These are phyloP conservation scores for Diorhabda elongata DNA, from an alignment of 1,140 invertebrate genomes.

Conservation along the genomic window DNA sequence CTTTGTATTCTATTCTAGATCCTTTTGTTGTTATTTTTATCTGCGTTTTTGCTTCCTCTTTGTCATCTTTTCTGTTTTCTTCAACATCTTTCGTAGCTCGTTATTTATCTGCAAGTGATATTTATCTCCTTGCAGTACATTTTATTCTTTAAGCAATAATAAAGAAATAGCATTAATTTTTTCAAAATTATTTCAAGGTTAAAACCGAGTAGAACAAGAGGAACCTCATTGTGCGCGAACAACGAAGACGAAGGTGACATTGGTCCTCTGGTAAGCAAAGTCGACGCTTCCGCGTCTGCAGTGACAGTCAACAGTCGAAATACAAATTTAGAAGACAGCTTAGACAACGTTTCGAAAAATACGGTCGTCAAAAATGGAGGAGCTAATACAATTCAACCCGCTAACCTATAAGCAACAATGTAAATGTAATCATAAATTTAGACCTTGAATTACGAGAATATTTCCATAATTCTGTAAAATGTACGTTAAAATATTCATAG, in stretches of 20 bases:
- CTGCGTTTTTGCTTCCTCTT: too few relatives aligned
- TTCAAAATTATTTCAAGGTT: constrained; percentile 25
- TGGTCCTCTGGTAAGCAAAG: constrained; percentile 54
- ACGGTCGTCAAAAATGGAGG: constrained; percentile 39
- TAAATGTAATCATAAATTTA: background rate
- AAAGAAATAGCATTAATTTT: too few relatives aligned
- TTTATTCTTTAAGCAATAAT: too few relatives aligned
- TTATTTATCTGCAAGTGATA: background rate
- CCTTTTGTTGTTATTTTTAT: too few relatives aligned
- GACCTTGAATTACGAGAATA: too few relatives aligned
- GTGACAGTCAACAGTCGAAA: constrained; percentile 56
- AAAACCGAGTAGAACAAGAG: constrained; percentile 33
- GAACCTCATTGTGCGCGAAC: constrained; percentile 47
- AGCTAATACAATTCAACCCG: constrained; percentile 30
- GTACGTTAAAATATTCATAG: too few relatives aligned
- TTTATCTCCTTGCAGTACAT: too few relatives aligned
- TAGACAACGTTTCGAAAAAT: constrained; percentile 36
- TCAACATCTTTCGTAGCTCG: background rate
- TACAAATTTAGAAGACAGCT: constrained; percentile 49
- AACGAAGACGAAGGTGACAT: constrained; percentile 55
- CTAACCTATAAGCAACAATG: constrained; percentile 31
- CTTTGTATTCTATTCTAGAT: too few relatives aligned
- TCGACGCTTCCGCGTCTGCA: constrained; percentile 53
- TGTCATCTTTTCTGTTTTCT: background rate
- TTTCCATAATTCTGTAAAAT: too few relatives aligned